Evolutionary conservation across 2,113 vertebrate genomes (phyloP).

Genomic region (Pteruthius melanotis): DNA sequence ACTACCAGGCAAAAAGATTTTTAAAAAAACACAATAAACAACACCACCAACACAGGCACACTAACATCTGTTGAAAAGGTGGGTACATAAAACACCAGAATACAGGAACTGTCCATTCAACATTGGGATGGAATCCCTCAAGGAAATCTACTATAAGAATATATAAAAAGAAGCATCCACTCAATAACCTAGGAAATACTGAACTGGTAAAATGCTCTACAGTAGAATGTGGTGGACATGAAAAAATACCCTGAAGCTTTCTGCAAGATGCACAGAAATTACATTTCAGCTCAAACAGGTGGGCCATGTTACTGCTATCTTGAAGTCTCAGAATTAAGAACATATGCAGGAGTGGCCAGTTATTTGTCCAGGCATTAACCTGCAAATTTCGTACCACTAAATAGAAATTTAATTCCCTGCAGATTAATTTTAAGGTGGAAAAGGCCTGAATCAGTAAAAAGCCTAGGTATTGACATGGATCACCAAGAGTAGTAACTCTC

Average conservation of each 20-base stretch:
- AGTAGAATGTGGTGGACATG: not conserved
- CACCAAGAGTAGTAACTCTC: not conserved
- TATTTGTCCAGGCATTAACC: not conserved
- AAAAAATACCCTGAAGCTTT: not conserved
- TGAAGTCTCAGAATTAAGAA: not conserved
- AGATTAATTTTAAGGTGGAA: not conserved
- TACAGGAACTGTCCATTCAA: not conserved
- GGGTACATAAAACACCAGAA: not conserved
- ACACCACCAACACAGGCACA: not conserved
- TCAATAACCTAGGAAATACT: not conserved
- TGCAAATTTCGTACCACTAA: not conserved
- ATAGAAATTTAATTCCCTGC: not conserved
- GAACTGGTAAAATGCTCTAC: not conserved
- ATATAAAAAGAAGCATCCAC: not conserved
- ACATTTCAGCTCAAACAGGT: not conserved
- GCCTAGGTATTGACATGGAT: not conserved
- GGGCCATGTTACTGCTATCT: not conserved
- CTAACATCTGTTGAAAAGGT: not conserved
- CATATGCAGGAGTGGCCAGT: fast-evolving
- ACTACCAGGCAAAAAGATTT: not conserved
- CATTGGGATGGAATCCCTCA: not conserved
- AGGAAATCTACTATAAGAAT: not conserved
- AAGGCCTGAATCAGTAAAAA: not conserved
- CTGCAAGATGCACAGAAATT: fast-evolving
- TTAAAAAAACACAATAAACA: not conserved